These are phyloP conservation scores for Ispidina picta DNA, from an alignment of 2,797 vertebrate genomes.

Conservation along the genomic window DNA sequence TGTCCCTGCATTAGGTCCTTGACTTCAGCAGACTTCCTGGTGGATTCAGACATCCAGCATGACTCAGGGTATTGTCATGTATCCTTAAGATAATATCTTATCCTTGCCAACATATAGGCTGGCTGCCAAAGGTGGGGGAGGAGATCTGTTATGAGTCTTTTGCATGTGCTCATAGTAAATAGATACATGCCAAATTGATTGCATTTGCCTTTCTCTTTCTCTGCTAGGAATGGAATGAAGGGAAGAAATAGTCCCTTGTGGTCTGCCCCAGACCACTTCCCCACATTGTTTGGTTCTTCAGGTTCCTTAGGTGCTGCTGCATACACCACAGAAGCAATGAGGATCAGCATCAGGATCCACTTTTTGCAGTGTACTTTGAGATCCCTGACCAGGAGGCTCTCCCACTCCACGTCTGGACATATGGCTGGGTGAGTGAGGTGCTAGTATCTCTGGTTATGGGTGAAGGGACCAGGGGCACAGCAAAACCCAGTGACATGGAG, in stretches of 20 bases:
- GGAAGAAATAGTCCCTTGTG: background rate
- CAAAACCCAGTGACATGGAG: background rate
- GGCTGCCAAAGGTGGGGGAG: constrained; percentile 58
- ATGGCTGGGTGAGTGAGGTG: background rate
- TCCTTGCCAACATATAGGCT: constrained; percentile 46
- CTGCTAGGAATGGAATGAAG: background rate
- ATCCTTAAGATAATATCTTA: constrained; percentile 48
- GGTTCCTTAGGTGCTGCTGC: background rate
- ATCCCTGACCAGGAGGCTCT: background rate
- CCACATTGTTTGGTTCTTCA: accelerated
- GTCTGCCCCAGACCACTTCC: background rate
- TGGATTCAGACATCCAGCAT: constrained; percentile 38
- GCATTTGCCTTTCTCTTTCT: background rate
- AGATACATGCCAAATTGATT: constrained; percentile 8
- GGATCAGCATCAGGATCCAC: accelerated
- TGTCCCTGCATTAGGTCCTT: background rate
- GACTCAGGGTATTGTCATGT: constrained; percentile 61
- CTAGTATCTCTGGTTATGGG: background rate
- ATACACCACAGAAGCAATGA: accelerated
- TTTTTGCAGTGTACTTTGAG: background rate
- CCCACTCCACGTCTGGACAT: accelerated
- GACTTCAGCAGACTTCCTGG: constrained; percentile 4
- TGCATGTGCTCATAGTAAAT: constrained; percentile 55
- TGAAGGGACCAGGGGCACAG: background rate
- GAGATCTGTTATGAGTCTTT: constrained; percentile 43